Evolutionary conservation across 2,888 invertebrate genomes (phyloP).

Genomic region (Phorcus lineatus): DNA sequence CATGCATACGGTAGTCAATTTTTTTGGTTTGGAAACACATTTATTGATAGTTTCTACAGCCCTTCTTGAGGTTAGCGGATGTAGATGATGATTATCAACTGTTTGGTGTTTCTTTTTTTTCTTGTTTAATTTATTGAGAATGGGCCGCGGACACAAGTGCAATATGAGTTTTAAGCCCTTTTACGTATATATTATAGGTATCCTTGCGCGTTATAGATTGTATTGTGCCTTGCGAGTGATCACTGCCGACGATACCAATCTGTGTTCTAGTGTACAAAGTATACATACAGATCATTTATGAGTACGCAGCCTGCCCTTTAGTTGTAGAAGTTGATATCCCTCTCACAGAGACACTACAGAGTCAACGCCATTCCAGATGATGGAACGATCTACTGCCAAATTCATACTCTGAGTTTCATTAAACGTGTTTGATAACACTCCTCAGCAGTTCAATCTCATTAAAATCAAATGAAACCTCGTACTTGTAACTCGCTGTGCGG

Average conservation of each 20-base stretch:
- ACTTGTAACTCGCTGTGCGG: too few species aligned
- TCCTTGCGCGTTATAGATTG: background rate
- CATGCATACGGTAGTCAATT: slow-evolving; percentile 1
- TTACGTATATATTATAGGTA: background rate
- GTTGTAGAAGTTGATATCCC: too few species aligned
- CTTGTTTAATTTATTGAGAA: slow-evolving; percentile 18
- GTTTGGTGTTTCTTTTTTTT: slow-evolving; percentile 21
- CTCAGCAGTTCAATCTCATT: too few species aligned
- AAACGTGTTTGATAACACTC: too few species aligned
- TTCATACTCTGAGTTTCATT: too few species aligned
- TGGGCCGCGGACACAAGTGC: slow-evolving; percentile 20
- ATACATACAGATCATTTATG: background rate
- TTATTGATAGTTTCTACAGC: slow-evolving; percentile 1
- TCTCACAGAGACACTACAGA: background rate
- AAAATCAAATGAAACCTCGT: too few species aligned
- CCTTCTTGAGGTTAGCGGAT: background rate
- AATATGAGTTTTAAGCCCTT: slow-evolving; percentile 17
- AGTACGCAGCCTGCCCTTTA: too few species aligned
- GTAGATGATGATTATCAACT: background rate
- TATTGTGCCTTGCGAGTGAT: slow-evolving; percentile 4
- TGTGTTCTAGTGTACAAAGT: slow-evolving; percentile 15
- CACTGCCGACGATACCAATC: background rate
- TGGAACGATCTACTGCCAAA: background rate
- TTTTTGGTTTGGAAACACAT: background rate
- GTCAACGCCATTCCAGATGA: slow-evolving; percentile 10